Percentiles rank a stretch among this genome's conserved stretches.
phyloP scores from a whole-genome alignment of 2,888 invertebrate genomes.

The Pristionchus arcanus region DNA sequence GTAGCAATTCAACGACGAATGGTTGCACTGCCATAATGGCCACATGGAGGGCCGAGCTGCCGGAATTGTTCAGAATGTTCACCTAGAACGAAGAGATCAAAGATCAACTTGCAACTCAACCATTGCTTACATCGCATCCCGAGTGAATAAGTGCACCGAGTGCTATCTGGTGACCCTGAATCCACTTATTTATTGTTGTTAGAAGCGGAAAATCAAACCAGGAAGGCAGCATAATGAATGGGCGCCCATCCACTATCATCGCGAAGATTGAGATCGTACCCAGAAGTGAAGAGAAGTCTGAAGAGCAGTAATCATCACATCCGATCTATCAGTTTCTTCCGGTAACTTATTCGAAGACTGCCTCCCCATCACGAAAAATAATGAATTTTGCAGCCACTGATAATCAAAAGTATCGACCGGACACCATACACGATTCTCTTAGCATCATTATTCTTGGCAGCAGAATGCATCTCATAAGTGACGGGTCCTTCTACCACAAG shows the following conservation, averaged over 20 bases:
- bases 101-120: background rate
- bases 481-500: background rate
- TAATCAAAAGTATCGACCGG: no score
- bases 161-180: background rate
- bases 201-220: background rate
- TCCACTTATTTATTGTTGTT: background rate
- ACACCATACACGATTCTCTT: background rate
- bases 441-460: constrained; percentile 40
- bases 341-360: no score
- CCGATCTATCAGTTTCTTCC: no score
- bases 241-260: constrained; percentile 41
- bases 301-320: background rate
- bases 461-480: background rate
- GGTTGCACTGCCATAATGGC: constrained; percentile 24
- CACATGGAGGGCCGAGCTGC: constrained; percentile 2
- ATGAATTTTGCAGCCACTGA: no score
- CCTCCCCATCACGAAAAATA: background rate
- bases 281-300: constrained; percentile 1
- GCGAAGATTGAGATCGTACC: constrained; percentile 24
- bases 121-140: constrained; percentile 21
- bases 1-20: background rate
- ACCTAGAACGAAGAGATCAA: constrained; percentile 23
- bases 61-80: background rate
- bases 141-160: background rate
- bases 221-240: constrained; percentile 49